Conservation (phyloP, 2,113 vertebrate species). For the Pedionomus torquatus region DNA sequence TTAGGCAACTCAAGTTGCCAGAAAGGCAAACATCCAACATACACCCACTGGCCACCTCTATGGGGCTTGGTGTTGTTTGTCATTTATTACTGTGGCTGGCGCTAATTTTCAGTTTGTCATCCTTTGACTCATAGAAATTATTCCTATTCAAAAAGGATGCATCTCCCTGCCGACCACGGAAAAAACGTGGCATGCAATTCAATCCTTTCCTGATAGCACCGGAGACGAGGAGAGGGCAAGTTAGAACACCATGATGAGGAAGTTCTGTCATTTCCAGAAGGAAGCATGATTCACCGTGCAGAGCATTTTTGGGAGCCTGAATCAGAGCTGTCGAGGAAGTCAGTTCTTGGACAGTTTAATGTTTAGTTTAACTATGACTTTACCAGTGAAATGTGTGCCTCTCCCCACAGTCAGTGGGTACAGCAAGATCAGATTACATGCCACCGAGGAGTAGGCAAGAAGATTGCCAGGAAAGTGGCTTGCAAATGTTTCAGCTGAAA, state of each 20-base stretch:
- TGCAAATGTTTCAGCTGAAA: not conserved
- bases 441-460: not conserved
- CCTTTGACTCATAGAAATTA: slow-evolving; percentile 65
- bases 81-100: slow-evolving; percentile 58
- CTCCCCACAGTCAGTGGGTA: not conserved
- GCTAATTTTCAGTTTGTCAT: slow-evolving; percentile 77
- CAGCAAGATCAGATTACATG: not conserved
- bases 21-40: slow-evolving; percentile 26
- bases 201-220: slow-evolving; percentile 76
- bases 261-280: slow-evolving; percentile 83
- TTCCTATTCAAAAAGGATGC: slow-evolving; percentile 71
- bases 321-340: slow-evolving; percentile 84
- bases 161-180: slow-evolving; percentile 72
- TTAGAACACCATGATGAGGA: slow-evolving; percentile 77
- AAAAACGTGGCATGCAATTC: slow-evolving; percentile 75
- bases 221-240: slow-evolving; percentile 70
- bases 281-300: slow-evolving; percentile 79
- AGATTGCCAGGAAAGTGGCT: not conserved
- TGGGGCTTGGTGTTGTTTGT: slow-evolving; percentile 33
- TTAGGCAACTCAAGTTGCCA: slow-evolving; percentile 9
- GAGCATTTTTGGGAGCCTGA: slow-evolving; percentile 79
- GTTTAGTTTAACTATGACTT: slow-evolving; percentile 69
- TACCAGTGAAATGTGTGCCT: slow-evolving; percentile 32
- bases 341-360: slow-evolving; percentile 76
- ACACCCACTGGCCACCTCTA: slow-evolving; percentile 55